Evolutionary conservation across 2,797 vertebrate genomes (phyloP).

Genomic region (Oceanodroma leucorhoa): DNA sequence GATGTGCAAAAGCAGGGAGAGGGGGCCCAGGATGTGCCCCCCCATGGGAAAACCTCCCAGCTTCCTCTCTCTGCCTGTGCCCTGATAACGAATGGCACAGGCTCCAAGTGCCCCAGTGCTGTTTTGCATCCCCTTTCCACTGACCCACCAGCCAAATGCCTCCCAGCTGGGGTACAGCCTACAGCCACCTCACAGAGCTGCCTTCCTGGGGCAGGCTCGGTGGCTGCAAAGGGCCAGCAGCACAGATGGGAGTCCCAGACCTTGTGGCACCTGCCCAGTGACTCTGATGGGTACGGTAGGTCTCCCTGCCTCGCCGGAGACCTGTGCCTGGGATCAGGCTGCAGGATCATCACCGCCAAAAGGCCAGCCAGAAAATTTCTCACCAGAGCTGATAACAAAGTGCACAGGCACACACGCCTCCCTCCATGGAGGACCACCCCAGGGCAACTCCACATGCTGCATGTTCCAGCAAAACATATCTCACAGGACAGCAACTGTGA

Average conservation of each 20-base stretch:
- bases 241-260: neutral
- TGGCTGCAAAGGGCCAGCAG: neutral
- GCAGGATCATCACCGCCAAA: neutral
- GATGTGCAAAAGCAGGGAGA: neutral
- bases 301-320: neutral
- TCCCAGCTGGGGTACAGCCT: neutral
- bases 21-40: neutral
- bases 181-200: neutral
- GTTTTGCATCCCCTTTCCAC: neutral
- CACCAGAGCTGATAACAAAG: neutral
- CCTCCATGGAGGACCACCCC: neutral
- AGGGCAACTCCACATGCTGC: neutral
- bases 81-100: neutral
- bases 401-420: accelerated
- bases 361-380: neutral
- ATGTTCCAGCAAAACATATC: neutral
- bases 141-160: neutral
- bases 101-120: neutral
- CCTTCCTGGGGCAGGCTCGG: accelerated
- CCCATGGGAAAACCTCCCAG: neutral
- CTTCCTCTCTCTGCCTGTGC: neutral
- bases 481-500: neutral
- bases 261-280: neutral
- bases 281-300: neutral
- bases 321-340: neutral